phyloP scores from a whole-genome alignment of 2,113 vertebrate genomes.

The Lagenorhynchus albirostris region DNA sequence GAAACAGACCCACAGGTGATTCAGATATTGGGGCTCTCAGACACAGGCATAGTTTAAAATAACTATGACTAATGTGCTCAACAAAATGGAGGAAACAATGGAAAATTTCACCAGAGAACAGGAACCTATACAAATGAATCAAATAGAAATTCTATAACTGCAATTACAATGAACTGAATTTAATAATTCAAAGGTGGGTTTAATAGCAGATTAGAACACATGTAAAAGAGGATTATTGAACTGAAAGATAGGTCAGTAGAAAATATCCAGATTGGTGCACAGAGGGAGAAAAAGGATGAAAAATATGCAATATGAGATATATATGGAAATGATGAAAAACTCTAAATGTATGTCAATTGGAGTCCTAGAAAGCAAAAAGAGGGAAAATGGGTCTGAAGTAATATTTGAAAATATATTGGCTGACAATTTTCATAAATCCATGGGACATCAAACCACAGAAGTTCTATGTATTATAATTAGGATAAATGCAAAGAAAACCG shows the following conservation, averaged over 20 bases:
- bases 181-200: background rate
- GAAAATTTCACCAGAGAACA: background rate
- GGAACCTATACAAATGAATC: background rate
- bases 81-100: background rate
- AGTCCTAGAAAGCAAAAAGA: background rate
- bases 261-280: background rate
- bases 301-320: background rate
- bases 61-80: background rate
- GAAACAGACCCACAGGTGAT: background rate
- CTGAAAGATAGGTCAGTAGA: background rate
- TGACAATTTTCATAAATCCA: background rate
- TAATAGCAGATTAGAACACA: background rate
- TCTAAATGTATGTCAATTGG: background rate
- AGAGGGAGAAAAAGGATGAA: background rate
- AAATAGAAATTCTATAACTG: background rate
- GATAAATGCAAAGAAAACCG: background rate
- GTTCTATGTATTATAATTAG: background rate
- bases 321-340: background rate
- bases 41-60: background rate
- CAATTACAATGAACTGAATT: background rate
- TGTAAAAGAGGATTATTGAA: background rate
- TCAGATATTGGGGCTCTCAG: background rate
- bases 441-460: background rate
- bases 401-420: background rate
- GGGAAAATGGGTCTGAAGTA: background rate